phyloP scores from a whole-genome alignment of 1,140 invertebrate species.

The Cherax quadricarinatus region DNA sequence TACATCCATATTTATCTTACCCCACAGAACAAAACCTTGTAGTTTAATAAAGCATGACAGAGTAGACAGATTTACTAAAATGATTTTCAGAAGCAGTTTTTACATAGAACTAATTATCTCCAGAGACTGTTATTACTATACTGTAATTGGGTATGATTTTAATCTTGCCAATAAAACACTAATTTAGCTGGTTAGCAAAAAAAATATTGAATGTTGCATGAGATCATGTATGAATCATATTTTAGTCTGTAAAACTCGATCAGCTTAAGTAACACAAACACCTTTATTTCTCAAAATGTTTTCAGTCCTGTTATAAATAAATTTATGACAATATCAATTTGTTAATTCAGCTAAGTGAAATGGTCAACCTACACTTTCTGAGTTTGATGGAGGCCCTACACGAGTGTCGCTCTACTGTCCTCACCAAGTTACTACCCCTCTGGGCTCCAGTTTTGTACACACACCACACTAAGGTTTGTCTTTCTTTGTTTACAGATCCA shows the following conservation, averaged over 20 bases:
- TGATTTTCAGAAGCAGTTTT: no score
- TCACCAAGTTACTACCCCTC: slow-evolving; percentile 89
- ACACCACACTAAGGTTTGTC: slow-evolving; percentile 86
- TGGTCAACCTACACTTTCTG: slow-evolving; percentile 97
- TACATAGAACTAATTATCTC: no score
- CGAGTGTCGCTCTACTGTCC: slow-evolving; percentile 95
- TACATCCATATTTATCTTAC: neutral
- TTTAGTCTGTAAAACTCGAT: neutral
- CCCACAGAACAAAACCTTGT: neutral
- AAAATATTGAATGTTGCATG: neutral
- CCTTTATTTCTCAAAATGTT: neutral
- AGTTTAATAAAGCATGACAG: neutral
- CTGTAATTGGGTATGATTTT: no score
- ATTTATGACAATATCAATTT: neutral
- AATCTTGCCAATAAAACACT: no score
- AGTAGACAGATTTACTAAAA: neutral
- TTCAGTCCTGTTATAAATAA: no score
- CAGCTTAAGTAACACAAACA: neutral
- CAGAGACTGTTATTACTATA: no score
- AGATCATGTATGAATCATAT: neutral
- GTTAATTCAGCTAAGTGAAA: slow-evolving; percentile 89
- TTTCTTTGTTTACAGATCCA: neutral
- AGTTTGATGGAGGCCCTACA: slow-evolving; percentile 96
- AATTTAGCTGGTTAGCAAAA: neutral
- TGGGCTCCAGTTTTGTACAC: slow-evolving; percentile 95